Evolutionary conservation across 2,113 vertebrate species (phyloP), one percentile per base, ranked within the genome.

Genomic region (Eubucco bourcierii): DNA sequence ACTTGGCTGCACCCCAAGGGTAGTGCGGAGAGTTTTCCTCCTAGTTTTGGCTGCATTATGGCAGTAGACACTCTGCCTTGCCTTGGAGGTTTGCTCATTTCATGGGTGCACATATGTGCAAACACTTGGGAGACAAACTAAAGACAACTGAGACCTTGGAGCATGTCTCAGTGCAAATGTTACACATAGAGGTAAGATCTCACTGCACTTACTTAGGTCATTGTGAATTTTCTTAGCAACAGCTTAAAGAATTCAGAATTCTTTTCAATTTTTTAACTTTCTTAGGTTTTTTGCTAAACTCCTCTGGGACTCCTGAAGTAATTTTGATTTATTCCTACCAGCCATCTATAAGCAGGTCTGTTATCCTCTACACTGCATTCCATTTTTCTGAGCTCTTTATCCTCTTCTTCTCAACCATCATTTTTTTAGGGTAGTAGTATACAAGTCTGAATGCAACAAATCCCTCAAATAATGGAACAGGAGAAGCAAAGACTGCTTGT

Each of bases 81-180:
- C 8, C 70, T 37, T 12, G 44, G 65, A 68, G 27, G 11, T 34
- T 50, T 50, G 24, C 56, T 67, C 60, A 10, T 37, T 68, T 14
- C 1, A 1, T 25, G 25, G 29, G 31, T 24, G 29, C 0, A 2
- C 5, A 0, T 15, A 29, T 18, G 4, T 5, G 10, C 56, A 44
- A 23, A 16, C 15, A 3, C 65, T 77, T 16, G 5, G 58, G 39
- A 73, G 64, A n/a, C 31, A 39, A 60, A 39, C 19, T 3, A 10
- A 41, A 27, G 24, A 44, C 60, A 34, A 27, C 1, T 3, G 53
- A 75, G 37, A 76, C 50, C 50, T 39, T 31, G 21, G 37, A 84
- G 27, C 10, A 9, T 17, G 14, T 31, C 7, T 67, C 7, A 18
- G 12, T 27, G 44, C 25, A 60, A 67, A 24, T 8, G 29, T 9